Base-by-base conservation (phyloP, 2,888 invertebrate genomes). In the Scaptomyza polygonia region DNA sequence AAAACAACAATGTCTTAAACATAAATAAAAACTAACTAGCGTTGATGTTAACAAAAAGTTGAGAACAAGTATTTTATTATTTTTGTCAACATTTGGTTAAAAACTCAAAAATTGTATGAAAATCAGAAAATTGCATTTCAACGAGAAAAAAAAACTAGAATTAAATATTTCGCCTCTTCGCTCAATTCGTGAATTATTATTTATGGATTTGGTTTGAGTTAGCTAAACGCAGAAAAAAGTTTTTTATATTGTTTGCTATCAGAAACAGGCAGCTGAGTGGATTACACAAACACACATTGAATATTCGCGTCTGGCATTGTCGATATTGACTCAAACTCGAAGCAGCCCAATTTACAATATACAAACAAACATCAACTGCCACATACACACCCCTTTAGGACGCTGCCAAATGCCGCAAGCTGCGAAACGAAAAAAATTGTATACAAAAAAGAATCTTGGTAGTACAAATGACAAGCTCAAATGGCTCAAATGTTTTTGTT, bases 401-500 rank as follows among this genome's bases (percentile, higher is more conserved):
- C n/a, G 44, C 32, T 57, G 39, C 48, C 58, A 58, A 70, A 62
- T 62, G 65, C 70, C 63, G 52, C 54, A 18, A 39, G 66, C 61
- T 40, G 51, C 21, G 7, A 56, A 64, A 51, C 36, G 27, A 1
- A 45, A 64, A 47, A 58, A 32, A n/a, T n/a, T n/a, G n/a, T n/a
- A n/a, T 36, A 36, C 7, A 45, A 40, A 39, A 45, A 36, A 40
- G 44, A 48, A 69, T 55, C 67, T 47, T 65, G 51, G 76, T 68
- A 86, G 76, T 68, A 86, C 77, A 80, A 84, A 84, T 86, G 84
- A 84, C 81, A 78, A 66, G 77, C 77, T 77, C 77, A 86, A 82
- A 88, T 79, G 81, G 75, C 72, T 81, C 68, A 72, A 88, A 87
- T 88, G 83, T 79, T 86, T 77, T 88, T 87, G 77, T 88, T 86